Evolutionary conservation across 2,113 vertebrate species (phyloP).

Genomic region (Sitta europaea): DNA sequence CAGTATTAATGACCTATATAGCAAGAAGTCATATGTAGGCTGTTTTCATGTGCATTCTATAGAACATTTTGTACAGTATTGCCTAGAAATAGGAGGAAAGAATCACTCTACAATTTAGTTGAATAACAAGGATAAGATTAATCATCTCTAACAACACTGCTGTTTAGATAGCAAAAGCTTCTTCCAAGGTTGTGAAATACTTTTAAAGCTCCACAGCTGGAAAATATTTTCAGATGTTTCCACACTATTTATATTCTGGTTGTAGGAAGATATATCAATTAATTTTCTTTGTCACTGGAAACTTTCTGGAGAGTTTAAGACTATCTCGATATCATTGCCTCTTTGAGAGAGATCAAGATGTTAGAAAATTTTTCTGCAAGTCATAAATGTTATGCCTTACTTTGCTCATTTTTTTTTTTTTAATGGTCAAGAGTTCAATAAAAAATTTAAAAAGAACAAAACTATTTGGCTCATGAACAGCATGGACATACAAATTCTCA

Average conservation of each 20-base stretch:
- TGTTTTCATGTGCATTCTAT: neutral
- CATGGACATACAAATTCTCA: neutral
- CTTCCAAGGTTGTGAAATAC: conserved; percentile 24
- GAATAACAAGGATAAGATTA: neutral
- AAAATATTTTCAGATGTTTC: neutral
- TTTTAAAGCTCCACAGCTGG: neutral
- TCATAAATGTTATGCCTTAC: neutral
- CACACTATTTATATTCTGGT: neutral
- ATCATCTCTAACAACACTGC: neutral
- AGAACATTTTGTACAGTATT: neutral
- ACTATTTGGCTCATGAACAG: neutral
- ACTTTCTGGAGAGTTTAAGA: neutral
- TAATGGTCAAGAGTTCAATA: neutral
- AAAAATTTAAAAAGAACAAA: neutral
- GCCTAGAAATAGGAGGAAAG: neutral
- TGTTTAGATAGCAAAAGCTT: neutral
- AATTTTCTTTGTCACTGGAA: neutral
- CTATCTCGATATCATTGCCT: neutral
- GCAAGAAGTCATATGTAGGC: neutral
- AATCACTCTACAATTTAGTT: neutral
- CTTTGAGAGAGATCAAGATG: neutral
- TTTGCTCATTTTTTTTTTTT: neutral
- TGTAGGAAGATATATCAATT: neutral
- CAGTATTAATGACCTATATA: neutral
- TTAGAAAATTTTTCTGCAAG: neutral